phyloP scores from a whole-genome alignment of 53 echinoderm and acorn worm genomes.

The Arbacia lixula region DNA sequence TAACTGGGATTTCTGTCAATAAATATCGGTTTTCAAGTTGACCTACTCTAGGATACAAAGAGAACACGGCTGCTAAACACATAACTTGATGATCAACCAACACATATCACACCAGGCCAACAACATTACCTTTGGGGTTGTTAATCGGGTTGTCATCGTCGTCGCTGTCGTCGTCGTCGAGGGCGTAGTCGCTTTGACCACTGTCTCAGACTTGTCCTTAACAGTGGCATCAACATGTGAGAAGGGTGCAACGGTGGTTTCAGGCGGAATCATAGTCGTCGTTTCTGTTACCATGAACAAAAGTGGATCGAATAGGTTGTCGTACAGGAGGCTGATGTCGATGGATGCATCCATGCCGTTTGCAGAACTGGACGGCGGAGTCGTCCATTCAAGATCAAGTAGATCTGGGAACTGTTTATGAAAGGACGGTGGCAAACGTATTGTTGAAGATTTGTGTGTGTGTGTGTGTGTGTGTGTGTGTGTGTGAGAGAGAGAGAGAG shows the following conservation, averaged over 20 bases:
- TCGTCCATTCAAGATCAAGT: constrained; percentile 2
- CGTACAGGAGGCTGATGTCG: constrained; percentile 42
- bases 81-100: too few relatives aligned
- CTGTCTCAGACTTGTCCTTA: background rate
- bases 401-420: constrained; percentile 51
- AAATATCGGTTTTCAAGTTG: too few relatives aligned
- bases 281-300: constrained; percentile 30
- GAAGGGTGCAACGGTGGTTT: constrained; percentile 7
- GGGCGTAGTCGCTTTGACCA: background rate
- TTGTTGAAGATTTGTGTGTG: too few relatives aligned
- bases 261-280: constrained; percentile 9
- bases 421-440: too few relatives aligned
- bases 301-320: constrained; percentile 26
- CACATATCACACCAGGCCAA: too few relatives aligned
- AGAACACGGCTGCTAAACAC: too few relatives aligned
- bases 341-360: constrained; percentile 50
- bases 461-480: too few relatives aligned
- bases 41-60: too few relatives aligned
- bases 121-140: too few relatives aligned
- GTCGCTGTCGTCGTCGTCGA: background rate
- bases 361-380: constrained; percentile 14
- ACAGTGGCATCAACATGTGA: background rate
- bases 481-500: too few relatives aligned
- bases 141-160: too few relatives aligned
- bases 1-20: too few relatives aligned